Percentiles rank a stretch among this genome's conserved stretches.
phyloP scores from a whole-genome alignment of 2,797 vertebrate genomes.

The Parambassis ranga region DNA sequence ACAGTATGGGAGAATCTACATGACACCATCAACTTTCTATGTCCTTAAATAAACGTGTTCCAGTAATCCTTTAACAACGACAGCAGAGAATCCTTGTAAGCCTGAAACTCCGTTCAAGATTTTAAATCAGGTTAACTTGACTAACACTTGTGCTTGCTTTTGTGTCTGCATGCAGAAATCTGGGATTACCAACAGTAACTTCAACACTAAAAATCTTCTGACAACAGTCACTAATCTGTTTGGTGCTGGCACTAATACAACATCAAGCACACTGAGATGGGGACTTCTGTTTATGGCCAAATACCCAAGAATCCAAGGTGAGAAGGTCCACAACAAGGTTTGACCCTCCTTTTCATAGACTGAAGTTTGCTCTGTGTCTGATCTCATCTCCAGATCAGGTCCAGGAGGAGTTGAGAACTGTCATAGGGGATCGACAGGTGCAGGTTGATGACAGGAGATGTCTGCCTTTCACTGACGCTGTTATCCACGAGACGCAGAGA shows the following conservation, averaged over 20 bases:
- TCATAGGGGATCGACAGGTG: constrained; percentile 34
- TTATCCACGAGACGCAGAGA: constrained; percentile 68
- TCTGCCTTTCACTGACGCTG: constrained; percentile 57
- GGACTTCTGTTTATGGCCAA: constrained; percentile 62
- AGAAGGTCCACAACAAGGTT: not conserved
- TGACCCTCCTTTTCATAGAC: not conserved
- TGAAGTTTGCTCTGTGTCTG: too few species aligned
- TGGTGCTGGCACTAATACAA: constrained; percentile 64
- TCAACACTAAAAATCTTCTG: constrained; percentile 37
- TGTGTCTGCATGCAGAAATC: constrained; percentile 14
- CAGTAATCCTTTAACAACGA: too few species aligned
- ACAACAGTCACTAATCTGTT: constrained; percentile 38
- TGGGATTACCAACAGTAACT: not conserved
- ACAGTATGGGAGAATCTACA: too few species aligned
- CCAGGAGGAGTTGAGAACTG: constrained; percentile 51
- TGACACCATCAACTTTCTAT: too few species aligned
- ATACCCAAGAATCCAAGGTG: constrained; percentile 68
- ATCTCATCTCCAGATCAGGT: constrained; percentile 38
- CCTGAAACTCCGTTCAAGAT: too few species aligned
- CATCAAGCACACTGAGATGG: constrained; percentile 56
- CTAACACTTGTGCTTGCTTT: too few species aligned
- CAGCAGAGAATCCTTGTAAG: too few species aligned
- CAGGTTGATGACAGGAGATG: constrained; percentile 45
- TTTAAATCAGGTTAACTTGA: too few species aligned
- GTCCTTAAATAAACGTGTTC: too few species aligned